Percentiles rank a stretch among this genome's conserved stretches.
These are phyloP conservation scores for Lymantria dispar DNA, from an alignment of 2,888 invertebrate genomes.

Conservation along the genomic window DNA sequence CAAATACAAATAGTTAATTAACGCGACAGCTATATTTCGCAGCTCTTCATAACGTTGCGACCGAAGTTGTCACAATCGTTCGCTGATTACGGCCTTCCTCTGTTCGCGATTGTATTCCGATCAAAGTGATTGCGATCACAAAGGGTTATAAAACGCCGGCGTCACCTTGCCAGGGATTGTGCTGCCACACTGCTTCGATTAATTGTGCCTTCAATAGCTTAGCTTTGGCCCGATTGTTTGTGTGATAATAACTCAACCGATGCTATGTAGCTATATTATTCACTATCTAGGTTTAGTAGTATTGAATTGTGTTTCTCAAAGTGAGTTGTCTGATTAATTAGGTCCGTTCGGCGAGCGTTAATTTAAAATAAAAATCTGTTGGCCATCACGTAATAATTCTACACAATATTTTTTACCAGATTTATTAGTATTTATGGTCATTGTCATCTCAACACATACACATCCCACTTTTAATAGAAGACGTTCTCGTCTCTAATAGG, in stretches of 20 bases:
- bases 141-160: constrained; percentile 69
- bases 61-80: constrained; percentile 49
- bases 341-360: too few species aligned
- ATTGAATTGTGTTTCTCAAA: constrained; percentile 20
- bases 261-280: constrained; percentile 23
- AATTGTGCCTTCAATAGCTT: constrained; percentile 53
- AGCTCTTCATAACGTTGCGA: constrained; percentile 21
- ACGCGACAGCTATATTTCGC: constrained; percentile 37
- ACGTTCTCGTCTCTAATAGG: too few species aligned
- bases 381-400: too few species aligned
- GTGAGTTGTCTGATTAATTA: too few species aligned
- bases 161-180: constrained; percentile 50
- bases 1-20: constrained; percentile 25
- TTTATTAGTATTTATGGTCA: too few species aligned
- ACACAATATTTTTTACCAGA: too few species aligned
- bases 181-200: constrained; percentile 46
- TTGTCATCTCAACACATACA: too few species aligned
- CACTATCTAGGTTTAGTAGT: constrained; percentile 16
- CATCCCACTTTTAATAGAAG: too few species aligned
- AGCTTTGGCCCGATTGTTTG: constrained; percentile 33
- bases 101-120: constrained; percentile 56
- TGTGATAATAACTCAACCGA: constrained; percentile 33
- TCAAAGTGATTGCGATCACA: constrained; percentile 72
- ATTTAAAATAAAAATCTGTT: too few species aligned
- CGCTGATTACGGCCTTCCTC: constrained; percentile 61